Percentiles rank a stretch among this genome's conserved stretches.
Evolutionary conservation across 1,140 invertebrate species (phyloP).

Genomic region (Bombus huntii): DNA sequence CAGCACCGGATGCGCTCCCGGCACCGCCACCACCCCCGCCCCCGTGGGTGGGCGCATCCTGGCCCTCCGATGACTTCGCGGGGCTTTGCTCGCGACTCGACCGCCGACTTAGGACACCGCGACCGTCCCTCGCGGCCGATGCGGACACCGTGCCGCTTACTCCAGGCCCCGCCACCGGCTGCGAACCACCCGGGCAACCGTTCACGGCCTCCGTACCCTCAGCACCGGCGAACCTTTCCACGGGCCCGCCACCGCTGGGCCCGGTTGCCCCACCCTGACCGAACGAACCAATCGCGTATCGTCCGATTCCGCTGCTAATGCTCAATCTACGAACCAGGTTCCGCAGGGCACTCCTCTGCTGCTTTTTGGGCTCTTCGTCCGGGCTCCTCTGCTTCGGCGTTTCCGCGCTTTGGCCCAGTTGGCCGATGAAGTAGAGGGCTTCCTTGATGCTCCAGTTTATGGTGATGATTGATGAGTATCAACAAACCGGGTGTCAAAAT

Average conservation of each 20-base stretch:
- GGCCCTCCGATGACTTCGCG: slow-evolving; percentile 63
- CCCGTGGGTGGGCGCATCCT: slow-evolving; percentile 59
- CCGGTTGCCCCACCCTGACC: slow-evolving; percentile 45
- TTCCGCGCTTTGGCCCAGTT: slow-evolving; percentile 24
- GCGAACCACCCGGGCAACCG: slow-evolving; percentile 38
- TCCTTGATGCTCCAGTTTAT: slow-evolving; percentile 25
- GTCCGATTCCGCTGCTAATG: slow-evolving; percentile 57
- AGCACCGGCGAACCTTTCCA: slow-evolving; percentile 13
- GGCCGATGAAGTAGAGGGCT: not conserved
- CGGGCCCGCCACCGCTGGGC: slow-evolving; percentile 32
- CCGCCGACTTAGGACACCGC: slow-evolving; percentile 74
- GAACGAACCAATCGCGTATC: slow-evolving; percentile 54
- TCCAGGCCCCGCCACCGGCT: slow-evolving; percentile 46
- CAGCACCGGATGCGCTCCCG: slow-evolving; percentile 47
- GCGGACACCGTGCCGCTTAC: slow-evolving; percentile 77
- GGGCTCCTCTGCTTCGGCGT: slow-evolving; percentile 1
- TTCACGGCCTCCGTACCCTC: slow-evolving; percentile 26
- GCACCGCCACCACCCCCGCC: slow-evolving; percentile 54
- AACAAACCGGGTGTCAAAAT: not conserved
- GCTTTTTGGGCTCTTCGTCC: not conserved
- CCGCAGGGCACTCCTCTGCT: slow-evolving; percentile 57
- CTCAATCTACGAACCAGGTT: slow-evolving; percentile 68
- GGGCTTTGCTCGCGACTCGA: slow-evolving; percentile 78
- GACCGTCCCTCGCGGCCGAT: slow-evolving; percentile 73
- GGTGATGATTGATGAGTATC: not conserved